Evolutionary conservation across 2,888 invertebrate genomes (phyloP).

Genomic region (Deroplatys truncata): DNA sequence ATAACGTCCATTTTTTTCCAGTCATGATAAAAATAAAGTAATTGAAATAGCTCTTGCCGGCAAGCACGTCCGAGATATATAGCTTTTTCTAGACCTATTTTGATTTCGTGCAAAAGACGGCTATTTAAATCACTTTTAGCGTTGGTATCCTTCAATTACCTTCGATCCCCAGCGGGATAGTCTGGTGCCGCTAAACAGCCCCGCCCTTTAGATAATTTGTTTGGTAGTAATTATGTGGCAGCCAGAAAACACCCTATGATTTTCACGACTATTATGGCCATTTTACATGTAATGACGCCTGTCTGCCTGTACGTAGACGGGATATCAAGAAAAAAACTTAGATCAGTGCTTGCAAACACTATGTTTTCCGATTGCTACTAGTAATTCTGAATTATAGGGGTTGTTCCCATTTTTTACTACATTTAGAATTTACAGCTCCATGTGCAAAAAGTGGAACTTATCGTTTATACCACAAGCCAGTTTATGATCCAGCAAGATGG

Average conservation of each 20-base stretch:
- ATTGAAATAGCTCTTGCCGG: not conserved
- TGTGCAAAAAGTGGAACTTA: no score
- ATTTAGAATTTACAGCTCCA: no score
- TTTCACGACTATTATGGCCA: not conserved
- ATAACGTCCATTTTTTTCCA: no score
- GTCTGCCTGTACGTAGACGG: not conserved
- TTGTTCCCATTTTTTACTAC: no score
- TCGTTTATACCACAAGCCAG: no score
- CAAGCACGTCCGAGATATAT: not conserved
- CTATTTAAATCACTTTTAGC: not conserved
- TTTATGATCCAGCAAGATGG: no score
- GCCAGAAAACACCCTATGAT: not conserved
- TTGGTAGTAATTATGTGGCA: not conserved
- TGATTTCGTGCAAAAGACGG: not conserved
- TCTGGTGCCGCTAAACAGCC: not conserved
- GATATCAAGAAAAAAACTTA: no score
- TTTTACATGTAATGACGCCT: not conserved
- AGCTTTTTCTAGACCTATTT: not conserved
- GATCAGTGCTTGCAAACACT: no score
- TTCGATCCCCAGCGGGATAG: not conserved
- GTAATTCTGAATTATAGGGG: no score
- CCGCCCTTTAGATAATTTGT: not conserved
- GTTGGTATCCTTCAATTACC: not conserved
- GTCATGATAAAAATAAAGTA: not conserved
- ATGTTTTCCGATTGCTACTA: no score